Conservation (phyloP, 2,797 vertebrate genomes). For the Gymnopithys bicolor region DNA sequence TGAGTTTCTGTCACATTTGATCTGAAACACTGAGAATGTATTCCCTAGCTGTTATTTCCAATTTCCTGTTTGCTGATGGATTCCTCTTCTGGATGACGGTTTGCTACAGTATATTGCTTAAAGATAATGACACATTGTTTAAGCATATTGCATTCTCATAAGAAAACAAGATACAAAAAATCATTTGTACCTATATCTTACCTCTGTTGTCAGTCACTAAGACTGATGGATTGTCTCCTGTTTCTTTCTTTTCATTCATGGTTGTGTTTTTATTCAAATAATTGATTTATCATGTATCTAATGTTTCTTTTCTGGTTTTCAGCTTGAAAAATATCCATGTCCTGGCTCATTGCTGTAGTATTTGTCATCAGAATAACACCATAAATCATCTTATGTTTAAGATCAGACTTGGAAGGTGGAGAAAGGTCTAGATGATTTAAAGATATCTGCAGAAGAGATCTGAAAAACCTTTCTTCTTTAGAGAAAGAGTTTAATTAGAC, state of each 20-base stretch:
- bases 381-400: constrained; percentile 31
- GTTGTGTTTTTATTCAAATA: neutral
- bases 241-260: constrained; percentile 2
- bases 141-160: neutral
- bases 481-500: neutral
- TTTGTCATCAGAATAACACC: constrained; percentile 19
- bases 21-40: neutral
- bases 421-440: neutral
- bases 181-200: neutral
- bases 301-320: constrained; percentile 36
- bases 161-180: neutral
- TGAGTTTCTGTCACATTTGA: neutral
- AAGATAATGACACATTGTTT: neutral
- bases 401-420: neutral
- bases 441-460: neutral
- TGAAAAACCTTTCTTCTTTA: neutral
- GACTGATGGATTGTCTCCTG: neutral
- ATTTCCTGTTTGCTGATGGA: neutral
- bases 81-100: neutral
- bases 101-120: neutral
- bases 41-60: neutral
- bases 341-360: neutral
- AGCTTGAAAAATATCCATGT: constrained; percentile 31
- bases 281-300: constrained; percentile 29
- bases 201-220: neutral